These are phyloP conservation scores for Caprella mutica DNA, from an alignment of 2,888 invertebrate species.

Conservation along the genomic window DNA sequence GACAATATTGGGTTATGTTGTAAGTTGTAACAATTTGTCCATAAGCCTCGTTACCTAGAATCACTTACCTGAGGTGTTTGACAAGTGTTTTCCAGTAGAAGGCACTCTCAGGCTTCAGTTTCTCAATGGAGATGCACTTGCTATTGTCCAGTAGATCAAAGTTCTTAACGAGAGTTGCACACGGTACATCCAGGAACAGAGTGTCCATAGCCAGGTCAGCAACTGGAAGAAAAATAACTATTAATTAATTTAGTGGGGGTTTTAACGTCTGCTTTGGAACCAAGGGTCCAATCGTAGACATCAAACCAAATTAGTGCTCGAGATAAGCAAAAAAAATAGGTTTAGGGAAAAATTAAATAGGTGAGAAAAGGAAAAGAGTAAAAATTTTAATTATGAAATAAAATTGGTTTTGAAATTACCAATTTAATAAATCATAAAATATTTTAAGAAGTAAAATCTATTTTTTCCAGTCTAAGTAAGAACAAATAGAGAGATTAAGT, in stretches of 20 bases:
- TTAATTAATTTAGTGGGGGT: no score
- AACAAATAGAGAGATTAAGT: no score
- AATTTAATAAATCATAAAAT: no score
- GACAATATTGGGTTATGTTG: conserved; percentile 16
- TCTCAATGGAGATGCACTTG: conserved; percentile 46
- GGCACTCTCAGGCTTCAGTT: conserved; percentile 47
- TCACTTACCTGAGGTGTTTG: conserved; percentile 43
- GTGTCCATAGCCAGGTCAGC: conserved; percentile 25
- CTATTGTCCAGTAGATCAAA: conserved; percentile 42
- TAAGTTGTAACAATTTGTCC: no score
- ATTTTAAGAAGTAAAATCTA: no score
- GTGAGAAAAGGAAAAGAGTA: no score
- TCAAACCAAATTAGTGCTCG: conserved; percentile 1
- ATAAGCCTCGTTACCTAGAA: not conserved
- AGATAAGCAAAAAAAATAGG: conserved; percentile 4
- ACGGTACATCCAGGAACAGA: conserved; percentile 40
- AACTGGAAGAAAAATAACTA: no score
- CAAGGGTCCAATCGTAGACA: no score
- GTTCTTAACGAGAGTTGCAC: conserved; percentile 42
- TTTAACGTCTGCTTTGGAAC: no score
- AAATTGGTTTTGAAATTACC: no score
- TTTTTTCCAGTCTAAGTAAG: no score
- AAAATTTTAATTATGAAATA: no score
- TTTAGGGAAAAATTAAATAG: conserved; percentile 3
- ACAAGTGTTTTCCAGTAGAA: conserved; percentile 55